These are phyloP conservation scores for Platichthys flesus DNA, from an alignment of 2,113 vertebrate species.

Conservation along the genomic window DNA sequence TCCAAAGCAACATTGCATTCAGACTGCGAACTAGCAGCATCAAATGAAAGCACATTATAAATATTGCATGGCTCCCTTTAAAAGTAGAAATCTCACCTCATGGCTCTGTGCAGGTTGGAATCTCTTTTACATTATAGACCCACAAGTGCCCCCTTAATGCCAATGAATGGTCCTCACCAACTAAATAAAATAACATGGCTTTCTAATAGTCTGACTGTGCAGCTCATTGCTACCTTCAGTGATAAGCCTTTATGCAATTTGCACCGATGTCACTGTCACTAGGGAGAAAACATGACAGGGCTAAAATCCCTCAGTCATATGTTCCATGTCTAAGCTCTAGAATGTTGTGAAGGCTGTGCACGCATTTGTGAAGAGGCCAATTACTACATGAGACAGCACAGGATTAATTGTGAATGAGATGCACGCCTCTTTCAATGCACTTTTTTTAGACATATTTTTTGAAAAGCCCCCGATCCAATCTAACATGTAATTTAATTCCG, in stretches of 20 bases:
- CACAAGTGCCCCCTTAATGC: neutral
- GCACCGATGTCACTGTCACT: constrained; percentile 53
- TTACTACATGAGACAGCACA: constrained; percentile 20
- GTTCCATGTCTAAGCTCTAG: constrained; percentile 12
- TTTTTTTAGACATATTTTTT: constrained; percentile 8
- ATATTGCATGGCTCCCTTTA: constrained; percentile 48
- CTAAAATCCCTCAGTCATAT: constrained; percentile 13
- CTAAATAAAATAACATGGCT: constrained; percentile 31
- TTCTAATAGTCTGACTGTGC: constrained; percentile 26
- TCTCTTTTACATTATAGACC: neutral
- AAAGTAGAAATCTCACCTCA: constrained; percentile 34
- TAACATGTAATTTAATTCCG: constrained; percentile 34
- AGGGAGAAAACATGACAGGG: constrained; percentile 19
- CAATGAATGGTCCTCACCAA: constrained; percentile 18
- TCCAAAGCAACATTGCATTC: constrained; percentile 13
- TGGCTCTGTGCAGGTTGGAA: constrained; percentile 14
- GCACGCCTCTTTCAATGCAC: neutral
- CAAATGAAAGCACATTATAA: constrained; percentile 33
- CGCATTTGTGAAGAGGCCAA: neutral
- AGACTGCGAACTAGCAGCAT: constrained; percentile 22
- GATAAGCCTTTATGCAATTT: constrained; percentile 36
- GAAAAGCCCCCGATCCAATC: constrained; percentile 19
- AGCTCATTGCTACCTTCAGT: constrained; percentile 44
- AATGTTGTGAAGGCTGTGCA: constrained; percentile 4
- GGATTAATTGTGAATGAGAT: constrained; percentile 15